A percentile compares a stretch with the other conserved stretches of the same genome.
Evolutionary conservation across 2,797 vertebrate species (phyloP).

Genomic region (Tamandua tetradactyla): DNA sequence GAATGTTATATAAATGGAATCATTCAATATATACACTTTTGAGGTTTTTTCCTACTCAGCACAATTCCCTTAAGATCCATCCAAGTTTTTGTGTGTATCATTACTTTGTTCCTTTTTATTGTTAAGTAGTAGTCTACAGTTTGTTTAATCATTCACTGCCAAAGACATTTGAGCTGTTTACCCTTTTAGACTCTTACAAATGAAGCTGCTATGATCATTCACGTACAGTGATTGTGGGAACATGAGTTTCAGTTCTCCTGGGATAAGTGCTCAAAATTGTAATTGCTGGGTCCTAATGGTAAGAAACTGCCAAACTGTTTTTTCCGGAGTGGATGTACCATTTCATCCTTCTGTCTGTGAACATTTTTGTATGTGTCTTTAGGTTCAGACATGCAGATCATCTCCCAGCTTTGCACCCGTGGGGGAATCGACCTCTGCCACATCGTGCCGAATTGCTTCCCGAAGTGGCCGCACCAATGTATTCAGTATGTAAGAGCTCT

Average conservation of each 20-base stretch:
- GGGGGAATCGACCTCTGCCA: neutral
- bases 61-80: neutral
- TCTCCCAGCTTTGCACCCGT: neutral
- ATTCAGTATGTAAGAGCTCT: neutral
- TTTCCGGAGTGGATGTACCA: neutral
- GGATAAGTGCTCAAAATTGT: neutral
- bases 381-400: neutral
- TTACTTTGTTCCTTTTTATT: neutral
- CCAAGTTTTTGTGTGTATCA: neutral
- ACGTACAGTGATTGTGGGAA: neutral
- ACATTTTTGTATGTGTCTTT: neutral
- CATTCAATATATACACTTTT: neutral
- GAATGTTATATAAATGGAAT: neutral
- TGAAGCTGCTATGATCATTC: neutral
- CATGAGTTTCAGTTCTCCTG: neutral
- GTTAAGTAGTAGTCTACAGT: too few relatives aligned
- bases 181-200: neutral
- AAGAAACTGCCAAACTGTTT: neutral
- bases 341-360: neutral
- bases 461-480: rapidly evolving
- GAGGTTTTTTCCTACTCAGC: neutral
- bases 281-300: neutral
- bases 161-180: neutral
- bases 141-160: neutral
- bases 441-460: neutral